Base-by-base conservation (phyloP, 2,113 vertebrate genomes). In the Datnioides undecimradiatus region DNA sequence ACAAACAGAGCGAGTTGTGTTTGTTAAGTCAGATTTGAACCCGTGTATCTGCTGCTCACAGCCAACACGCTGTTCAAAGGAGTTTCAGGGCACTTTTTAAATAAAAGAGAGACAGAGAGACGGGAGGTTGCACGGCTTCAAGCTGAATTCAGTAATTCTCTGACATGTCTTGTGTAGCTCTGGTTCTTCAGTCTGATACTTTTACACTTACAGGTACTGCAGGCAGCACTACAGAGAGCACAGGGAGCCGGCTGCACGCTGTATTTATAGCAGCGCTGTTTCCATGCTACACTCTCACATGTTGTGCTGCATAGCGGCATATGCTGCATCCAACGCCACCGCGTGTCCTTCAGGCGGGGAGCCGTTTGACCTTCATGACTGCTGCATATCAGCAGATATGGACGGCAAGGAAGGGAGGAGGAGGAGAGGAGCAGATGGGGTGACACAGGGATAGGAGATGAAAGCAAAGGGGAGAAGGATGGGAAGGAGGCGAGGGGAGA, bases 191-290 rank as follows among this genome's bases (percentile, higher is more conserved):
- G 46, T 46, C 43, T 34, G 40, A 17, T 38, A n/a, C 36, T 59
- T 70, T 54, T 54, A 19, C 34, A 36, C 52, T 48, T 36, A 27
- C 80, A 73, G 86, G 69, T 88, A 55, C 27, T 62, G 77, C 85
- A 74, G 49, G 49, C 52, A 23, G 73, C 43, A 2, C 29, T 23
- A 38, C 52, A 41, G 71, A 76, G 67, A 29, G 71, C 49, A 4
- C 36, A 59, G 63, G 27, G 41, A 71, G 59, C 48, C 11, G 27
- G 29, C 73, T 58, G 45, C 43, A 40, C 27, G 0, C 43, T 83
- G 21, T 92, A 91, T 91, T 91, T 91, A 87, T 91, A 92, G 86
- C 86, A n/a, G 62, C 75, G 11, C 82, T 88, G 89, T 88, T 71
- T 91, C 86, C 79, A 86, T 71, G 86, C 84, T 81, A 41, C 70